Evolutionary conservation across 1,140 invertebrate species (phyloP).

Genomic region (Littorina saxatilis): DNA sequence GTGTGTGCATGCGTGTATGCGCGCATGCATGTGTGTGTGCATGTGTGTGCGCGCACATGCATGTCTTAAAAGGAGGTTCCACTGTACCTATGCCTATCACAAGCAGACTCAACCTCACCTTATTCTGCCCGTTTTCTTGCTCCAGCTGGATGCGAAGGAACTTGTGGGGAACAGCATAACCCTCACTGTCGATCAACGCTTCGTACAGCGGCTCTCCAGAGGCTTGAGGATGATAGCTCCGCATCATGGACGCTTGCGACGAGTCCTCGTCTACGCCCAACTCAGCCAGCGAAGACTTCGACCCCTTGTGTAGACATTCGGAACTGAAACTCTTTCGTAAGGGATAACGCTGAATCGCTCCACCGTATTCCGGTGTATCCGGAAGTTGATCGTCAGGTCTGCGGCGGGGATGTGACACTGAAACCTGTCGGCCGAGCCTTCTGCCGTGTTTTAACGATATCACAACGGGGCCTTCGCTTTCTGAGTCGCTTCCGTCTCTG

Average conservation of each 20-base stretch:
- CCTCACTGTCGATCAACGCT: constrained; percentile 55
- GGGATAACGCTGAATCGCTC: constrained; percentile 40
- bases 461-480: constrained; percentile 33
- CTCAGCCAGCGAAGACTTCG: constrained; percentile 37
- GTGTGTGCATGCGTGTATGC: constrained; percentile 1
- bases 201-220: constrained; percentile 38
- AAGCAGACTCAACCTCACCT: too few species aligned
- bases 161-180: constrained; percentile 60
- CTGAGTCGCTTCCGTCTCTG: not conserved
- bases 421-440: constrained; percentile 9
- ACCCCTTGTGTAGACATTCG: constrained; percentile 44
- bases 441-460: constrained; percentile 20
- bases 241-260: not conserved
- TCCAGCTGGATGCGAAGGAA: constrained; percentile 43
- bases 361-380: not conserved
- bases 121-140: not conserved
- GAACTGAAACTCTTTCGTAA: constrained; percentile 53
- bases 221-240: not conserved
- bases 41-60: not conserved
- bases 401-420: constrained; percentile 16
- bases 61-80: not conserved
- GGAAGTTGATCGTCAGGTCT: constrained; percentile 41
- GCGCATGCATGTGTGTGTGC: constrained; percentile 5
- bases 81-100: too few species aligned
- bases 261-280: constrained; percentile 6